Conservation (phyloP, 2,888 invertebrate genomes). For the Pyrrhosoma nymphula region DNA sequence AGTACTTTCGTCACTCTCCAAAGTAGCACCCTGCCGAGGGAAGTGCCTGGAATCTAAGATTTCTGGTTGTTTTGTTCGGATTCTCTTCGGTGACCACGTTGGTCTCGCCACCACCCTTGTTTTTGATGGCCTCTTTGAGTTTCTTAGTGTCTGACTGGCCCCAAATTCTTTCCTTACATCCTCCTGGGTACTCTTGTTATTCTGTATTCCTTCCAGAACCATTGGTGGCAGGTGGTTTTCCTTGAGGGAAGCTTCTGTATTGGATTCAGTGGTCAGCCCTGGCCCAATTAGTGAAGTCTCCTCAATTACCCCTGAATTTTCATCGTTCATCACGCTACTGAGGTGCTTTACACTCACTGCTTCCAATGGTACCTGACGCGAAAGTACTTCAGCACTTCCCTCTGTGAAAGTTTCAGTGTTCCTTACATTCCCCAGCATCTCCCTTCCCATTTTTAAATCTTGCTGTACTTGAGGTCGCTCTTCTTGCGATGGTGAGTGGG, state of each 20-base stretch:
- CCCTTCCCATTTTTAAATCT: not conserved
- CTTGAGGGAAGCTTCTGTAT: too few species aligned
- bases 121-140: not conserved
- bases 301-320: not conserved
- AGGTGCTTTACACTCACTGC: not conserved
- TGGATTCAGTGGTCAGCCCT: not conserved
- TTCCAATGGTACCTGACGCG: not conserved
- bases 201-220: not conserved
- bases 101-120: not conserved
- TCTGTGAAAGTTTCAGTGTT: not conserved
- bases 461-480: not conserved
- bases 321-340: not conserved
- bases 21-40: not conserved
- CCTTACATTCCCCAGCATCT: not conserved
- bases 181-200: too few species aligned
- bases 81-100: conserved; percentile 28
- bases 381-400: not conserved
- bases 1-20: not conserved
- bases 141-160: not conserved
- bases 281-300: not conserved
- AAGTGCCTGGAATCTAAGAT: not conserved
- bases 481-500: not conserved
- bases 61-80: not conserved
- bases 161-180: not conserved
- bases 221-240: not conserved